These are phyloP conservation scores for Cryptus viduatorius DNA, from an alignment of 2,888 invertebrate genomes.

Conservation along the genomic window DNA sequence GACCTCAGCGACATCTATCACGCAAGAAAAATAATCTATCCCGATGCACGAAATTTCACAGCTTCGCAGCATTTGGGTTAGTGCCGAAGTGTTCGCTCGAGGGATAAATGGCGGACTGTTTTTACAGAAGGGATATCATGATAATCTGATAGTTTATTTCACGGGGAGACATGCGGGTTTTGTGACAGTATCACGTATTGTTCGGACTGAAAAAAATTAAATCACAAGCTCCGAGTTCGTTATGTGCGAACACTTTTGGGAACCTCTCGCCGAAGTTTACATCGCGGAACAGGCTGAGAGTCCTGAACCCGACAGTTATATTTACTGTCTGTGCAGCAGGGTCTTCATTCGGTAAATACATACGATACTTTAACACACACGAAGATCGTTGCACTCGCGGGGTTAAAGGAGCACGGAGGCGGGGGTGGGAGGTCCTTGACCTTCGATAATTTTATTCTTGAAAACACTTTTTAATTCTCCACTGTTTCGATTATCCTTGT, in stretches of 20 bases:
- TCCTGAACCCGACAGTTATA: constrained; percentile 86
- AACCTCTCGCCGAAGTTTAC: constrained; percentile 89
- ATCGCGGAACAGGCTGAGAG: constrained; percentile 85
- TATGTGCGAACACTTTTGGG: constrained; percentile 88
- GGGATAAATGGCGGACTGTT: constrained; percentile 77
- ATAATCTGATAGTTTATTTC: constrained; percentile 69
- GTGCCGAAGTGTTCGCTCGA: constrained; percentile 45
- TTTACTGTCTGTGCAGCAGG: constrained; percentile 90
- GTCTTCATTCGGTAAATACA: constrained; percentile 88
- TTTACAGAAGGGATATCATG: constrained; percentile 69
- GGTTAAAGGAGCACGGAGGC: not conserved
- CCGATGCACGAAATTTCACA: not conserved
- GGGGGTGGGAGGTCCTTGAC: constrained; percentile 1
- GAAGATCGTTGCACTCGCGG: not conserved
- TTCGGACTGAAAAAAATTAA: constrained; percentile 34
- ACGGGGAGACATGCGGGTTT: constrained; percentile 72
- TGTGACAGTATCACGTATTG: constrained; percentile 71
- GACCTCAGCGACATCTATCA: too few relatives aligned
- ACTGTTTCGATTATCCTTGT: constrained; percentile 43
- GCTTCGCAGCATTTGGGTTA: constrained; percentile 13
- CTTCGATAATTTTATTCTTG: constrained; percentile 18
- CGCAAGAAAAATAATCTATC: too few relatives aligned
- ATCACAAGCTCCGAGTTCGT: constrained; percentile 8
- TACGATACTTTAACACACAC: not conserved
- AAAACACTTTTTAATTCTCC: constrained; percentile 3